Evolutionary conservation across 2,797 vertebrate species (phyloP).

Genomic region (Dallia pectoralis): DNA sequence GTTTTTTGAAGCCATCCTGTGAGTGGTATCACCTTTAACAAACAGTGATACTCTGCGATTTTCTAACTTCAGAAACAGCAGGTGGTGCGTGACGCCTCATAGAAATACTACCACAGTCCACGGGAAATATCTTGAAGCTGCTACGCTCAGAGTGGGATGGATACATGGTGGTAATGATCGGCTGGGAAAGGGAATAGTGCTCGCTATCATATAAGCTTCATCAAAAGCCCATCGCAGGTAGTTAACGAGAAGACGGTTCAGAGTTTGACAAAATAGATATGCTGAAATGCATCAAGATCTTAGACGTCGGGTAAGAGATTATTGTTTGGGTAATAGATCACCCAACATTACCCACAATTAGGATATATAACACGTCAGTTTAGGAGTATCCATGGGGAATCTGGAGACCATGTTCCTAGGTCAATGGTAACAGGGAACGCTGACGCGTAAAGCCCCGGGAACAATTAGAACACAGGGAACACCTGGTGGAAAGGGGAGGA

Average conservation of each 20-base stretch:
- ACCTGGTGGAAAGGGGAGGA: no score
- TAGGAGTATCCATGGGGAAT: neutral
- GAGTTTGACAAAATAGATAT: neutral
- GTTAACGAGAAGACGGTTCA: neutral
- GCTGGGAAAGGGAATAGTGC: conserved; percentile 15
- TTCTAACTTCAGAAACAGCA: conserved; percentile 8
- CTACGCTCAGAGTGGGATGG: neutral
- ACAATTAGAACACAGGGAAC: no score
- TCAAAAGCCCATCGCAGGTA: neutral
- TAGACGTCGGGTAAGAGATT: neutral
- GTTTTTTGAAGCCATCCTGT: neutral
- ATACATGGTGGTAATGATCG: neutral
- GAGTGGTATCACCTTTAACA: neutral
- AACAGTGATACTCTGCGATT: neutral
- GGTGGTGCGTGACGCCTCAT: conserved; percentile 7
- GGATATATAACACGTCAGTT: no score
- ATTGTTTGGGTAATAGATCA: neutral
- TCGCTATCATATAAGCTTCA: conserved; percentile 1
- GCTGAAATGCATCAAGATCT: neutral
- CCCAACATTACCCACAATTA: neutral
- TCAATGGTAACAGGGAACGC: neutral
- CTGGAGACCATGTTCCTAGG: neutral
- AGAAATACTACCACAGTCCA: conserved; percentile 13
- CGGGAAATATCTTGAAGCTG: conserved; percentile 10
- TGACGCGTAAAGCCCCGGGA: no score